Conservation (phyloP, 35 echinoderm and acorn worm genomes). For the Apostichopus californicus region DNA sequence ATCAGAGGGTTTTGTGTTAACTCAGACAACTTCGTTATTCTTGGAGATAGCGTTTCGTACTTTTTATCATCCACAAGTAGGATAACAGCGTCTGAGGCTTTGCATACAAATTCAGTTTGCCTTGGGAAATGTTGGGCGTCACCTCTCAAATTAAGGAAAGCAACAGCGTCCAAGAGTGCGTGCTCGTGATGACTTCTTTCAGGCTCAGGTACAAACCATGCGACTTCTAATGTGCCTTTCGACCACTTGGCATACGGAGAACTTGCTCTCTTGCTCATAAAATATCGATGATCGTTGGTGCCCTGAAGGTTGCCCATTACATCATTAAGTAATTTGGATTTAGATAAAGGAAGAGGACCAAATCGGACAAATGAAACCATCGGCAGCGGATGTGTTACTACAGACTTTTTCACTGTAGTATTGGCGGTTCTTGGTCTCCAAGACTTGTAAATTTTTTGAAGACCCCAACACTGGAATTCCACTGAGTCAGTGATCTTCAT, state of each 20-base stretch:
- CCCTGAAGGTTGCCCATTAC: slow-evolving; percentile 36
- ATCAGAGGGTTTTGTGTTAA: not conserved
- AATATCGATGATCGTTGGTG: slow-evolving; percentile 44
- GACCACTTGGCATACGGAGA: not conserved
- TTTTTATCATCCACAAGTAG: not conserved
- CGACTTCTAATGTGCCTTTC: slow-evolving; percentile 26
- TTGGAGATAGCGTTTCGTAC: not conserved
- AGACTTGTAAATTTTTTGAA: slow-evolving; percentile 30
- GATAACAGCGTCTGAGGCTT: not conserved
- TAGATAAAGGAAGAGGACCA: not conserved
- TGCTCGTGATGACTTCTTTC: not conserved
- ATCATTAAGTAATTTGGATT: slow-evolving; percentile 42
- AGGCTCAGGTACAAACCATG: slow-evolving; percentile 25
- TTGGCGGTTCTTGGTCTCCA: slow-evolving; percentile 11
- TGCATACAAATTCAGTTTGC: not conserved
- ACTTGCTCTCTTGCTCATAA: not conserved
- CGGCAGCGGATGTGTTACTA: slow-evolving; percentile 23
- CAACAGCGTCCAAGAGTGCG: slow-evolving; percentile 2
- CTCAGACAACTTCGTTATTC: not conserved
- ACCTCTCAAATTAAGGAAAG: slow-evolving; percentile 30
- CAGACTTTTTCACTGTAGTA: not conserved
- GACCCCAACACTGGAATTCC: slow-evolving; percentile 22
- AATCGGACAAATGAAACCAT: slow-evolving; percentile 32
- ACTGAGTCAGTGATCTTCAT: not conserved
- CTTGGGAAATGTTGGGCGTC: not conserved